Conservation (phyloP, 2,888 invertebrate species). For the Augochlorella aurata region DNA sequence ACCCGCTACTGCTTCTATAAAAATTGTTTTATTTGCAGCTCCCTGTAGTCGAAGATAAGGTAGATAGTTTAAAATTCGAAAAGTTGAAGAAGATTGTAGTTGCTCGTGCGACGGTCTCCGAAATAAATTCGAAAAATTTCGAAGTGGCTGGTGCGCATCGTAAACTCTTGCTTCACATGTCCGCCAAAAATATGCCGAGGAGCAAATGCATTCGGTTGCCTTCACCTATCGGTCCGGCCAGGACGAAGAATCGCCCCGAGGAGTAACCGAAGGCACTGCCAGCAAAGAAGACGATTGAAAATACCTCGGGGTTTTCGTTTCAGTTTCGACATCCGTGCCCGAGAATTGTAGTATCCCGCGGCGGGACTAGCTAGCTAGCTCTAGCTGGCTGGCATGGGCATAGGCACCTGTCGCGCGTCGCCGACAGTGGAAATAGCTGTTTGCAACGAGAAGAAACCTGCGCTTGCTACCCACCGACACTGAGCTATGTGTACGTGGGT, state of each 20-base stretch:
- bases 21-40: too few relatives aligned
- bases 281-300: slow-evolving; percentile 71
- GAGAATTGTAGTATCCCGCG: slow-evolving; percentile 50
- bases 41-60: too few relatives aligned
- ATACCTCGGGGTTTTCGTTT: slow-evolving; percentile 70
- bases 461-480: slow-evolving; percentile 41
- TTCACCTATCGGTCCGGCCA: slow-evolving; percentile 65
- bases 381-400: slow-evolving; percentile 57
- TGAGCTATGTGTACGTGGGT: slow-evolving; percentile 59
- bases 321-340: slow-evolving; percentile 70
- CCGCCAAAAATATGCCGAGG: slow-evolving; percentile 62
- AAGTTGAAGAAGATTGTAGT: neutral
- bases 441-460: slow-evolving; percentile 49
- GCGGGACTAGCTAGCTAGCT: slow-evolving; percentile 23
- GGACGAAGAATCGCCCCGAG: slow-evolving; percentile 57
- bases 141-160: slow-evolving; percentile 25
- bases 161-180: slow-evolving; percentile 46
- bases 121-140: slow-evolving; percentile 1
- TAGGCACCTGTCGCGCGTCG: slow-evolving; percentile 72
- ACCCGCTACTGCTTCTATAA: too few relatives aligned
- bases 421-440: slow-evolving; percentile 70
- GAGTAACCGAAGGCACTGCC: slow-evolving; percentile 59
- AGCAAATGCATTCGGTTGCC: slow-evolving; percentile 52
- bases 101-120: neutral
- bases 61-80: too few relatives aligned